Base-by-base conservation (phyloP, 1,140 invertebrate species). In the Agraylea sexmaculata region DNA sequence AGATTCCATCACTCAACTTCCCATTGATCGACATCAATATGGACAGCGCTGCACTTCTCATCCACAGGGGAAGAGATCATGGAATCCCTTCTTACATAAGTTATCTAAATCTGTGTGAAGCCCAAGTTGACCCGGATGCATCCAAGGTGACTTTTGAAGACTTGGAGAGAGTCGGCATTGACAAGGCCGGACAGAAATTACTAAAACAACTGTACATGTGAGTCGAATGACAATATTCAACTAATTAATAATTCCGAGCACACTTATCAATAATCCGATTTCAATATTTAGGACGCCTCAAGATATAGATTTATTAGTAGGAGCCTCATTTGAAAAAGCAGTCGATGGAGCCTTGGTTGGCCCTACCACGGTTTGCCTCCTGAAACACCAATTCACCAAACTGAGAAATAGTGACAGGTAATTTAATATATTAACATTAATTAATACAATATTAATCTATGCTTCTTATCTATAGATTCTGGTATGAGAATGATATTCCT, bases 401-500 rank as follows among this genome's bases (percentile, higher is more conserved):
- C 58, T 87, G 1, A 77, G 85, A 45, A 75, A 80, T 50, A 83
- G 84, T 22, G 87, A 92, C 65, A 60, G 64, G 64, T 67, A 49
- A 45, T n/a, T 29, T 37, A 23, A 4, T 17, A 22, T 20, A 13
- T 11, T 27, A 13, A 15, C 6, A 30, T 40, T 34, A 10, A 28
- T n/a, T 6, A 36, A 42, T 25, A n/a, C 7, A 7, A 25, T 19
- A 16, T 38, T 30, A n/a, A 27, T 34, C 16, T 21, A n/a, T 16
- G 33, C 22, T 41, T 29, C 15, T 13, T 35, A n/a, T 42, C 32
- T 37, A 37, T 48, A 72, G 91, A 40, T 95, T 91, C 53, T 96
- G 90, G 88, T 95, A 92, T 51, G 90, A 95, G 61, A 94, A 94
- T 54, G 90, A 94, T 55, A 73, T 93, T 19, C 87, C 88, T 0